These are phyloP conservation scores for Drosophila neotestacea DNA, from an alignment of 2,888 invertebrate species.

Conservation along the genomic window DNA sequence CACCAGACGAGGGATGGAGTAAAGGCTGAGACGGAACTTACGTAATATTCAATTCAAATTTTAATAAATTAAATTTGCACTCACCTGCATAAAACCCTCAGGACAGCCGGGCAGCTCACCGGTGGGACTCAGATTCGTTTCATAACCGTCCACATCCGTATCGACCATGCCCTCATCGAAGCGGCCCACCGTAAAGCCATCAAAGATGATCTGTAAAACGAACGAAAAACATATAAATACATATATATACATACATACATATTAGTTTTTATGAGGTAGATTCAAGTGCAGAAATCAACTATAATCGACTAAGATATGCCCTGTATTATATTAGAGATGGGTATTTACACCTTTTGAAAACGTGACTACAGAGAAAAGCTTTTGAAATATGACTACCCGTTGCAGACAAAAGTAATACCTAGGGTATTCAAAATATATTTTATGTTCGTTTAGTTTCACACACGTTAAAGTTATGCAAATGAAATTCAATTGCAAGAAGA, in stretches of 20 bases:
- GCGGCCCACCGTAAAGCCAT: conserved; percentile 94
- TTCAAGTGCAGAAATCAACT: neutral
- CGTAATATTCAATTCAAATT: conserved; percentile 70
- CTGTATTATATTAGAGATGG: neutral
- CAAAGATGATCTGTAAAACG: conserved; percentile 90
- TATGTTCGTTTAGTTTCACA: conserved; percentile 49
- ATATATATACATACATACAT: conserved; percentile 2
- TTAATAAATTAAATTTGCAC: conserved; percentile 66
- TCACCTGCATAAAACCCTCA: conserved; percentile 94
- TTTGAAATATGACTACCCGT: no score
- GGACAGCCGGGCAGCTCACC: conserved; percentile 92
- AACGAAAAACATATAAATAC: conserved; percentile 11
- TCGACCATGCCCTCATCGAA: conserved; percentile 88
- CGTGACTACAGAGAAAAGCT: no score
- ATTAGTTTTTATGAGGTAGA: neutral
- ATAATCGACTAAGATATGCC: neutral
- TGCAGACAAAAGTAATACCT: neutral
- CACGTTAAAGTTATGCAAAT: conserved; percentile 73
- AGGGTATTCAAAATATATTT: conserved; percentile 51
- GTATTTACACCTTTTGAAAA: neutral
- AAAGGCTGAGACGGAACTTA: conserved; percentile 31
- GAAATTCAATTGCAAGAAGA: conserved; percentile 63
- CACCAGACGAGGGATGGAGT: neutral
- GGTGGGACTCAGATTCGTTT: conserved; percentile 84
- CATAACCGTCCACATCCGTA: conserved; percentile 85